Base-by-base conservation (phyloP, 2,888 invertebrate species). In the Drosophila ustulata region DNA sequence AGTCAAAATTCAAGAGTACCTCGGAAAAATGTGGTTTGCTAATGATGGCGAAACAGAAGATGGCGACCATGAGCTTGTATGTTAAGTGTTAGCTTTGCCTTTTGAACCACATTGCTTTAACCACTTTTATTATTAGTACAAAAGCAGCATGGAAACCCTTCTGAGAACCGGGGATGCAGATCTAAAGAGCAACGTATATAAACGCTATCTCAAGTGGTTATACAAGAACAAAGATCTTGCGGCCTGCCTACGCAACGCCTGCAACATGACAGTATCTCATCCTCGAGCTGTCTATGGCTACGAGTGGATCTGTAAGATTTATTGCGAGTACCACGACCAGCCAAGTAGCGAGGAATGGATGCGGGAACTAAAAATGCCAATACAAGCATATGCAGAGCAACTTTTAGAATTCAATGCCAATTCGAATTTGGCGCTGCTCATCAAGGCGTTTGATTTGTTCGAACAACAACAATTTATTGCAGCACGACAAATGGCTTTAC, bases 291-390 rank as follows among this genome's bases (percentile, higher is more conserved):
- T 91, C 23, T 93, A 93, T 76, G 93, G 94, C 0, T 91, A 94
- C 64, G 94, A 94, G 88, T 95, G 94, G 94, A 93, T 95, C 63
- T 95, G 95, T 81, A 94, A 94, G 75, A 92, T 93, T 1, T 95
- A 93, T 83, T 93, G 93, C 66, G 94, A 95, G 81, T 85, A 89
- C 34, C 78, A 88, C 43, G 67, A 71, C 0, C 61, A 86, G 11
- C 6, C 50, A 4, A 32, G 66, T 0, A 45, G 57, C 9, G 63
- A 62, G 1, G n/a, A 23, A 0, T 90, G 89, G 79, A 57, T 76
- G 18, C 41, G 50, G 0, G 75, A 70, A 6, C 74, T 90, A 3
- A 75, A 69, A 9, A 28, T 62, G 7, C 70, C 91, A 34, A 93
- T 95, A 73, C 93, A 93, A 61, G 83, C 91, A 43, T 93, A 94